Percentiles rank a stretch among this genome's conserved stretches.
These are phyloP conservation scores for Ptychobarbus kaznakovi DNA, from an alignment of 2,797 vertebrate genomes.

Conservation along the genomic window DNA sequence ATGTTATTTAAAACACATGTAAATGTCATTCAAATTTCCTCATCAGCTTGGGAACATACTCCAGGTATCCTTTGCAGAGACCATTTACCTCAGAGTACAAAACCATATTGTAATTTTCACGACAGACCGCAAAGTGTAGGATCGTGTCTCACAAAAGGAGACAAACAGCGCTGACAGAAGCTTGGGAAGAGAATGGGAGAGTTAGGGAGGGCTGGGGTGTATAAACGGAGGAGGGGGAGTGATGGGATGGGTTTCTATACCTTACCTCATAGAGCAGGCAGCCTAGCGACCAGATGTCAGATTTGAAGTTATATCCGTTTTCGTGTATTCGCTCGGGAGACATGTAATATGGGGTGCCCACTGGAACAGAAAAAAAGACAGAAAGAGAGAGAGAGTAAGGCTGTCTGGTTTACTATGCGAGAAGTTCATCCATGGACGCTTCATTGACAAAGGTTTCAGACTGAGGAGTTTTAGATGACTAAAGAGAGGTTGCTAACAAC, in stretches of 20 bases:
- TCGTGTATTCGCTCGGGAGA: conserved; percentile 87
- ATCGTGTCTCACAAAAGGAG: conserved; percentile 37
- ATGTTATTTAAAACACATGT: conserved; percentile 80
- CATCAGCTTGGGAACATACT: conserved; percentile 64
- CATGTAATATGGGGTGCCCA: conserved; percentile 95
- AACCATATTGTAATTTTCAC: conserved; percentile 45
- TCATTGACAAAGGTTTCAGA: conserved; percentile 62
- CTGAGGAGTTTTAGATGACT: conserved; percentile 50
- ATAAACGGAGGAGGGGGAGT: conserved; percentile 14
- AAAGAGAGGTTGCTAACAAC: conserved; percentile 42
- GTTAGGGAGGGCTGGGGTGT: conserved; percentile 3
- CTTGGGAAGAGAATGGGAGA: conserved; percentile 3
- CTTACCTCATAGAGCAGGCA: conserved; percentile 98
- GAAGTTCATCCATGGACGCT: conserved; percentile 68
- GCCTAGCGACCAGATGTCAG: conserved; percentile 93
- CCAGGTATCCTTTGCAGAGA: conserved; percentile 67
- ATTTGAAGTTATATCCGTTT: conserved; percentile 89
- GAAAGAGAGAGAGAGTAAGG: conserved; percentile 23
- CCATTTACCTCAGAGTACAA: conserved; percentile 57
- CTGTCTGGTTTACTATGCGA: conserved; percentile 57
- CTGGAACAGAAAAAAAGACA: conserved; percentile 78
- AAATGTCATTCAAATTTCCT: conserved; percentile 74
- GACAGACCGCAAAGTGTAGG: conserved; percentile 20
- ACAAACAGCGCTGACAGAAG: conserved; percentile 16
- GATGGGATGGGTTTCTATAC: conserved; percentile 61